These are phyloP conservation scores for Lagopus muta DNA, from an alignment of 2,113 vertebrate genomes.

Conservation along the genomic window DNA sequence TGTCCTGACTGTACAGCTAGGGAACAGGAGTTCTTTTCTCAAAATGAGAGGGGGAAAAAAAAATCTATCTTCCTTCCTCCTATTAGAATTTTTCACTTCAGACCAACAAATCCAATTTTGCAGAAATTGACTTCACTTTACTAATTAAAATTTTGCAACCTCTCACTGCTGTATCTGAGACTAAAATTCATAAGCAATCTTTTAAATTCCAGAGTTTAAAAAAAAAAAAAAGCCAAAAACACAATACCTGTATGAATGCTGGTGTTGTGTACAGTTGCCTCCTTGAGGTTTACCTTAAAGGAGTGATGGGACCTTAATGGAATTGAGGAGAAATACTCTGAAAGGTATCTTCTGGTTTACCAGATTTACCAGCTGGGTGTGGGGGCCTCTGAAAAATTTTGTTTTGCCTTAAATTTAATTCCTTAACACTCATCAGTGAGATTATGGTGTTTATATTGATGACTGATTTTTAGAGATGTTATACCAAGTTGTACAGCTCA, in stretches of 20 bases:
- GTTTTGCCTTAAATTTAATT: background rate
- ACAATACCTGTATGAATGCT: accelerated
- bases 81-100: background rate
- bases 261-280: accelerated
- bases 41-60: background rate
- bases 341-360: background rate
- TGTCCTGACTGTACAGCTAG: background rate
- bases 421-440: background rate
- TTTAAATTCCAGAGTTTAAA: background rate
- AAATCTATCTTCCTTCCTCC: background rate
- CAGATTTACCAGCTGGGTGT: background rate
- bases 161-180: background rate
- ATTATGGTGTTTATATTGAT: background rate
- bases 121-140: background rate
- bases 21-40: background rate
- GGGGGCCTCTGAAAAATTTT: background rate
- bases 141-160: background rate
- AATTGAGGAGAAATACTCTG: background rate
- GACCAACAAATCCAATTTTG: background rate
- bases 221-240: background rate
- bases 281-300: background rate
- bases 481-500: background rate
- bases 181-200: background rate
- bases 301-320: background rate
- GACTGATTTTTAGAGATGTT: background rate